Evolutionary conservation across 2,113 vertebrate genomes (phyloP).

Genomic region (Catharus bicknelli): DNA sequence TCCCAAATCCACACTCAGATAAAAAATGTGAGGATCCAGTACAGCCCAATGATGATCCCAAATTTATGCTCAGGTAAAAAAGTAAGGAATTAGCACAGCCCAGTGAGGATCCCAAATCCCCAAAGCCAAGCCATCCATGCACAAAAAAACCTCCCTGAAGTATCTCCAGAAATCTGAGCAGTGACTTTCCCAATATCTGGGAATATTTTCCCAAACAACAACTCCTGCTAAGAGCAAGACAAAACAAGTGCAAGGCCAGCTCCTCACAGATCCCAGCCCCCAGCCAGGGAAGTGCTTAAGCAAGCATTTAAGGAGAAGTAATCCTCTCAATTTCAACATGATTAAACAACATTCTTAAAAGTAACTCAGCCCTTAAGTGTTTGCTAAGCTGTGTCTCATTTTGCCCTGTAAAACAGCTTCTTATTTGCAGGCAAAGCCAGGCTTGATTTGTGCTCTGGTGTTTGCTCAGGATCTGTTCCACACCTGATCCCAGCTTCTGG

Average conservation of each 20-base stretch:
- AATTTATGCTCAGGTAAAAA: neutral
- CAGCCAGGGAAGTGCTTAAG: neutral
- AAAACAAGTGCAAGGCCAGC: neutral
- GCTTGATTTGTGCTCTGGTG: neutral
- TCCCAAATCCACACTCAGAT: neutral
- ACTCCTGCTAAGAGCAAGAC: neutral
- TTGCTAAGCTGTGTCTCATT: constrained; percentile 2
- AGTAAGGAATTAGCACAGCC: no score
- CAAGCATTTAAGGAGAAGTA: neutral
- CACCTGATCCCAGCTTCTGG: neutral
- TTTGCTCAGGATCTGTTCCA: rapidly evolving
- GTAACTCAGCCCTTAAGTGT: neutral
- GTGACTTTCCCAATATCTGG: neutral
- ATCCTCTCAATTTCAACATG: constrained; percentile 41
- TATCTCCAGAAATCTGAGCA: neutral
- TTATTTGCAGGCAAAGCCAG: neutral
- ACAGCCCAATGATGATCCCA: no score
- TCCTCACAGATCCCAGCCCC: neutral
- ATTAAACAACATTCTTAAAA: constrained; percentile 35
- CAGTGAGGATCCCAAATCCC: neutral
- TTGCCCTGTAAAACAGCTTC: neutral
- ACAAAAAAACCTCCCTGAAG: neutral
- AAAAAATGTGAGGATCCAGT: no score
- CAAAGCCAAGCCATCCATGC: neutral
- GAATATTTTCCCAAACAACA: neutral